Conservation (phyloP, 2,113 vertebrate species). For the Mesembrinibis cayennensis region DNA sequence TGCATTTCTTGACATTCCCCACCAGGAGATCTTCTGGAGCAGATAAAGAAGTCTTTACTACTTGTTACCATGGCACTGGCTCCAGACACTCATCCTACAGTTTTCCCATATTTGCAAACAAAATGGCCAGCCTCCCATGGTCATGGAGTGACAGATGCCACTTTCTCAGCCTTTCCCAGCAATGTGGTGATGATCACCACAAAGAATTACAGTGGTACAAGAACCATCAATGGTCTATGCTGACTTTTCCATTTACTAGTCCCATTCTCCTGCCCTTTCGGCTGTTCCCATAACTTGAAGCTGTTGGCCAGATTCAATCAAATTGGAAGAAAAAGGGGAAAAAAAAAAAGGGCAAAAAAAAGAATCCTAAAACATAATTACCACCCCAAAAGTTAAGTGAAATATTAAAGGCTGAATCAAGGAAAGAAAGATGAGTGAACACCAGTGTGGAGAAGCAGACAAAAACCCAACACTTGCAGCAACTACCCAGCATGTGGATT, state of each 20-base stretch:
- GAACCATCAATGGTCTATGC: rapidly evolving
- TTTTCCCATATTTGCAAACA: background rate
- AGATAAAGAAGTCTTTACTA: background rate
- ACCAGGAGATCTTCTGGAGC: background rate
- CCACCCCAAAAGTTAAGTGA: background rate
- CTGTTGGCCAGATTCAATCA: background rate
- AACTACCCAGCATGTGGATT: background rate
- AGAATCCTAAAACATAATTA: background rate
- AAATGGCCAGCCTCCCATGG: background rate
- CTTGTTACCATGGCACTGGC: background rate
- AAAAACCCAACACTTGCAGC: background rate
- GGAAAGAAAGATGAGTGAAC: background rate
- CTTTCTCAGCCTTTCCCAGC: background rate
- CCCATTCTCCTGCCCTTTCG: background rate
- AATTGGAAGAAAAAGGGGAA: background rate
- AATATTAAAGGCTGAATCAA: background rate
- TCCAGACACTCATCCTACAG: background rate
- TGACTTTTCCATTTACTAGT: background rate
- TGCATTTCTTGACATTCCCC: background rate
- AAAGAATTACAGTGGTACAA: background rate
- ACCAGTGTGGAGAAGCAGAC: background rate
- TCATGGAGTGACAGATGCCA: background rate
- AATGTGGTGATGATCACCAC: background rate
- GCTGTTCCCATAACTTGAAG: background rate
- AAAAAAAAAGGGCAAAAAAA: background rate